Conservation (phyloP, 2,113 vertebrate species). For the Apistogramma diplotaenia region DNA sequence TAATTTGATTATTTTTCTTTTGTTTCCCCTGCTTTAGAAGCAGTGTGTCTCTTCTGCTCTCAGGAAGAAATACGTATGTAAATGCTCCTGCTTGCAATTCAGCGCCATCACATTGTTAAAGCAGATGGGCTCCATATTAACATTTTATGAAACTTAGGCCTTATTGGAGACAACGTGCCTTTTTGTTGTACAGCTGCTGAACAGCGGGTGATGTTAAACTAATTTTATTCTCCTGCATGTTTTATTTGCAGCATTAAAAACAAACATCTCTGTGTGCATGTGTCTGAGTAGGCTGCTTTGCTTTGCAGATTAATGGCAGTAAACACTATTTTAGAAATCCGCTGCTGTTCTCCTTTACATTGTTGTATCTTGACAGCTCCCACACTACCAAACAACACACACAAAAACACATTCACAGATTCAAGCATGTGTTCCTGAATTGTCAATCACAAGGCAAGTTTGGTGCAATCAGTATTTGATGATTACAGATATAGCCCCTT, state of each 20-base stretch:
- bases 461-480: neutral
- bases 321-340: slow-evolving; percentile 41
- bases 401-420: neutral
- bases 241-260: slow-evolving; percentile 53
- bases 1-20: neutral
- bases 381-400: neutral
- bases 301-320: slow-evolving; percentile 49
- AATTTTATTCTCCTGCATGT: slow-evolving; percentile 27
- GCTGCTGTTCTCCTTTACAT: neutral
- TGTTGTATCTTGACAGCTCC: neutral
- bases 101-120: neutral
- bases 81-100: neutral
- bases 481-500: too few species aligned
- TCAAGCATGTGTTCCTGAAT: neutral
- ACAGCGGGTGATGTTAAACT: slow-evolving; percentile 14
- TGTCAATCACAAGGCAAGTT: neutral
- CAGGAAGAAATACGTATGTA: neutral
- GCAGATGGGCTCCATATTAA: slow-evolving; percentile 18
- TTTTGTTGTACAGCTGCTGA: slow-evolving; percentile 32
- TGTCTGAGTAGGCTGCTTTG: slow-evolving; percentile 4
- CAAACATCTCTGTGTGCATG: neutral
- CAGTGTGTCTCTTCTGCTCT: neutral
- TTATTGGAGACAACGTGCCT: neutral
- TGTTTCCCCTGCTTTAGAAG: neutral
- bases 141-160: slow-evolving; percentile 13